Conservation (phyloP, 1,140 invertebrate genomes). For the Mycetomoellerius zeteki region DNA sequence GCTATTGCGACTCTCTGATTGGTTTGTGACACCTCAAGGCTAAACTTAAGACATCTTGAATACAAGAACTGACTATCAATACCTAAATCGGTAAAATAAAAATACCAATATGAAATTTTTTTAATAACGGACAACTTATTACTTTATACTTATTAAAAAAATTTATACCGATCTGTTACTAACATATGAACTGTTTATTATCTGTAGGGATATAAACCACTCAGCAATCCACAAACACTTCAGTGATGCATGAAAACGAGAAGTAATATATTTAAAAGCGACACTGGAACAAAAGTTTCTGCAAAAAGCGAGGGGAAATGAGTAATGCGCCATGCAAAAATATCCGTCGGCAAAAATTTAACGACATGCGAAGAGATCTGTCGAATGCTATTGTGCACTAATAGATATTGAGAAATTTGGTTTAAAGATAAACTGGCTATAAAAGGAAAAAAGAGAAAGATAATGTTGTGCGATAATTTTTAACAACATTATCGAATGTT, state of each 20-base stretch:
- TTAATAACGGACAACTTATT: background rate
- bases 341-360: conserved; percentile 44
- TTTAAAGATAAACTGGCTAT: conserved; percentile 22
- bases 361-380: conserved; percentile 17
- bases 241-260: conserved; percentile 70
- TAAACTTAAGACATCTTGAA: no score
- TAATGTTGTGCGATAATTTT: conserved; percentile 35
- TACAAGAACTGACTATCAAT: no score
- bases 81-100: no score
- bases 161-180: conserved; percentile 7
- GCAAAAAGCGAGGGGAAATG: conserved; percentile 41
- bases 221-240: conserved; percentile 77
- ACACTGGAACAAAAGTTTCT: conserved; percentile 23
- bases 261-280: conserved; percentile 15
- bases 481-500: conserved; percentile 3
- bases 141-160: background rate
- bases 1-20: no score
- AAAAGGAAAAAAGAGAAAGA: background rate
- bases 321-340: background rate
- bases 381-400: conserved; percentile 50
- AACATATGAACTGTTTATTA: conserved; percentile 63
- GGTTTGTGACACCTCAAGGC: no score
- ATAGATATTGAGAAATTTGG: conserved; percentile 54
- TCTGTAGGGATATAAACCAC: conserved; percentile 78
- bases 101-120: no score